Base-by-base conservation (phyloP, 2,888 invertebrate species). In the Adelphocoris suturalis region DNA sequence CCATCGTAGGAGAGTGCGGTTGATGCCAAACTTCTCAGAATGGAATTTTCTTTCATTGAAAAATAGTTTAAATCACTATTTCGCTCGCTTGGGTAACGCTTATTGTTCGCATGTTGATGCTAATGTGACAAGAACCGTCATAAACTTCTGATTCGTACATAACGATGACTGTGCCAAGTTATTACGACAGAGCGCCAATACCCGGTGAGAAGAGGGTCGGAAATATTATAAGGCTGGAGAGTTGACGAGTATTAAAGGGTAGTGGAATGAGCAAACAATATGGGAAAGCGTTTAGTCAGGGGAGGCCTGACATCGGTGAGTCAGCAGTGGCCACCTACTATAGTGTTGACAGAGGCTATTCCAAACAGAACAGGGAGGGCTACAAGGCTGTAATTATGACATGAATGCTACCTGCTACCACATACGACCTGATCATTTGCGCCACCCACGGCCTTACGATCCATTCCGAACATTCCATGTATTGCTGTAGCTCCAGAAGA, bases 221-320 rank as follows among this genome's bases (percentile, higher is more conserved):
- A 52, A 52, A 82, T 82, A 82, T 52, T 82, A 82, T 82, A 52
- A 82, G 47, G 82, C 47, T 13, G 47, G 82, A 52, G 82, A 85
- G 85, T 85, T 52, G 85, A 61, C 57, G 86, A 76, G 68, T 86
- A 86, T 75, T 86, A 86, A 86, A 86, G 68, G 76, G 86, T 86
- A 76, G 76, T 68, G 68, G 52, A 86, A 76, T 48, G 86, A 55
- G 86, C 86, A 86, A 86, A 86, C 86, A 86, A 86, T 86, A 75
- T 47, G 86, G 86, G 86, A 86, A 76, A 86, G 86, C 68, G 86
- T 86, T 86, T 86, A 86, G 86, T 86, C 86, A 86, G 86, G 82
- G 82, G n/a, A 27, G 82, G 47, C 9, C 47, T 47, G 47, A 82
- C 47, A 47, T 52, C 23, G 55, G 28, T 86, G 86, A 86, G 86